Evolutionary conservation across 2,888 invertebrate species (phyloP).

Genomic region (Argynnis bischoffii): DNA sequence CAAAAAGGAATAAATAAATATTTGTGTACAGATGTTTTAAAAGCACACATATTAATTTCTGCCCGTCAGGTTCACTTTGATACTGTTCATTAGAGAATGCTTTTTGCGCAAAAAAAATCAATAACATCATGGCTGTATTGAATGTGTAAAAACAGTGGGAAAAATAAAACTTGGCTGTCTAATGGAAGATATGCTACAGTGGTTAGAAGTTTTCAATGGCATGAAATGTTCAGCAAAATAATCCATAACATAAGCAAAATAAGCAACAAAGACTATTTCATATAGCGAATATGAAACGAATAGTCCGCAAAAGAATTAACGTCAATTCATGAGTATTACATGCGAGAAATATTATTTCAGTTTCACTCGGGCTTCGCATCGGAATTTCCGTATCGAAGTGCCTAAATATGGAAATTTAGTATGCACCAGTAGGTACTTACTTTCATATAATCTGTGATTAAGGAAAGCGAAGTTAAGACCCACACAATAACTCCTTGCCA

Average conservation of each 20-base stretch:
- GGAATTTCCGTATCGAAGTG: no score
- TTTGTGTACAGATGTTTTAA: background rate
- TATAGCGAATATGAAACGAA: background rate
- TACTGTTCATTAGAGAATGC: background rate
- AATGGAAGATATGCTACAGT: background rate
- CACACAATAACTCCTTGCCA: no score
- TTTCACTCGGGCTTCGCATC: background rate
- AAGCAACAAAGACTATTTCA: background rate
- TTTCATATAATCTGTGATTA: no score
- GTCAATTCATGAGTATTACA: background rate
- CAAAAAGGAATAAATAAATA: background rate
- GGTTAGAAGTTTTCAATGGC: background rate
- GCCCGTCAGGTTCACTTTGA: background rate
- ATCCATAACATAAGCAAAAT: background rate
- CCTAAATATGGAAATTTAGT: no score
- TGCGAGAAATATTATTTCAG: constrained; percentile 5
- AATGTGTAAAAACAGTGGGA: background rate
- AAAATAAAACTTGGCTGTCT: constrained; percentile 1
- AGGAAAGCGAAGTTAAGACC: no score
- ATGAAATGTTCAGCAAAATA: background rate
- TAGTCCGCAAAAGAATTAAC: background rate
- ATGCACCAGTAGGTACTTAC: no score
- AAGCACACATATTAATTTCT: background rate
- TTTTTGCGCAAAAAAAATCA: background rate
- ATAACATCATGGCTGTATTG: background rate